These are phyloP conservation scores for Sebastes kiyomatsui DNA, from an alignment of 2,797 vertebrate genomes.

Conservation along the genomic window DNA sequence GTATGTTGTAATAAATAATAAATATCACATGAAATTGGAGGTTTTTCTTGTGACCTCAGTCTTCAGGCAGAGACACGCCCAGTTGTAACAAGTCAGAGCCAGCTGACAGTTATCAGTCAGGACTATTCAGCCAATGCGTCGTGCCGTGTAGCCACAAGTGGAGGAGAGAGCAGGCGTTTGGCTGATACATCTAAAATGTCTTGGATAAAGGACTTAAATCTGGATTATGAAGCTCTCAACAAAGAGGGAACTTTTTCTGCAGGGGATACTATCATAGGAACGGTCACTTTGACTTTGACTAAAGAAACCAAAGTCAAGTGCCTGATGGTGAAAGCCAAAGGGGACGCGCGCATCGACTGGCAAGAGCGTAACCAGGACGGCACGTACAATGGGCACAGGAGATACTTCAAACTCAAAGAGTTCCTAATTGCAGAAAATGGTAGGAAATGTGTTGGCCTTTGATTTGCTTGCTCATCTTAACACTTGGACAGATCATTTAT, in stretches of 20 bases:
- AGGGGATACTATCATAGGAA: constrained; percentile 88
- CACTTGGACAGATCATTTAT: no score
- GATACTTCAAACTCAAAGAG: constrained; percentile 89
- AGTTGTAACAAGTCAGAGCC: no score
- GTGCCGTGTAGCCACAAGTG: no score
- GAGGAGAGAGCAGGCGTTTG: no score
- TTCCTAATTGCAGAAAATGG: constrained; percentile 79
- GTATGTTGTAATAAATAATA: no score
- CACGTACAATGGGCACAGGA: constrained; percentile 79
- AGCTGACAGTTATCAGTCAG: no score
- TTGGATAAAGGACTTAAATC: constrained; percentile 22
- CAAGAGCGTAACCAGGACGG: no score
- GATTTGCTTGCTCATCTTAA: background rate
- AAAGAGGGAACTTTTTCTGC: constrained; percentile 81
- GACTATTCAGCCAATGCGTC: no score
- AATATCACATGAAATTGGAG: no score
- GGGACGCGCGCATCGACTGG: constrained; percentile 82
- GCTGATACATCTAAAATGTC: constrained; percentile 36
- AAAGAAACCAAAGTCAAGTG: constrained; percentile 86
- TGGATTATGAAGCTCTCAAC: constrained; percentile 41
- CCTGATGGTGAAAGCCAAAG: constrained; percentile 86
- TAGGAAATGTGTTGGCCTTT: background rate
- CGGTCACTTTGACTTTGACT: constrained; percentile 81
- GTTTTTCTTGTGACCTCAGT: no score
- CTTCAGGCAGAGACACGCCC: no score